Conservation (phyloP, 2,888 invertebrate genomes). For the Stictocephala bisonia region DNA sequence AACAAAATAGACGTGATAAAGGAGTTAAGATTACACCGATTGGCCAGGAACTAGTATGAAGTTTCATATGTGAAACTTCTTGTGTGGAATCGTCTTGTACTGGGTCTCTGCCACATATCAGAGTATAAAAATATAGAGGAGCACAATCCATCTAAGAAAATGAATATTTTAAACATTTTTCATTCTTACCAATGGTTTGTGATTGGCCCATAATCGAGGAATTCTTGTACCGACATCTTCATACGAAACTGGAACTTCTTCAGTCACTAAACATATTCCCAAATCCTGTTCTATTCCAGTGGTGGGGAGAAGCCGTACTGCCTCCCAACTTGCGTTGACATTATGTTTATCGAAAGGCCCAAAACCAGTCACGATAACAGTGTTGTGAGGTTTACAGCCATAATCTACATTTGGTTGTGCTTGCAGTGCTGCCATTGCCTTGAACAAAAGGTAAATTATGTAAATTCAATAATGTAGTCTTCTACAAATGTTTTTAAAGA, state of each 20-base stretch:
- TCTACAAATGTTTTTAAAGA: no score
- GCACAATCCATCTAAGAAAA: background rate
- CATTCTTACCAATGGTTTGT: conserved; percentile 74
- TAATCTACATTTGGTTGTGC: background rate
- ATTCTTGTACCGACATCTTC: conserved; percentile 73
- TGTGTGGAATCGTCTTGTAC: no score
- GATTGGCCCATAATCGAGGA: conserved; percentile 75
- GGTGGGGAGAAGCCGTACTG: conserved; percentile 74
- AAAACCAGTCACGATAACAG: conserved; percentile 78
- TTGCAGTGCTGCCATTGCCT: background rate
- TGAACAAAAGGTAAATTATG: background rate
- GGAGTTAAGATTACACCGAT: no score
- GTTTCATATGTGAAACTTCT: no score
- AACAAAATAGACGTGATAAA: no score
- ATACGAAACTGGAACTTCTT: conserved; percentile 80
- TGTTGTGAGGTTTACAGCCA: conserved; percentile 45
- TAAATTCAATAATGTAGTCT: no score
- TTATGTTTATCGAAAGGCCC: conserved; percentile 79
- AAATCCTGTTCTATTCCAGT: conserved; percentile 68
- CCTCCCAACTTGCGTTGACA: conserved; percentile 87
- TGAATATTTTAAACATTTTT: background rate
- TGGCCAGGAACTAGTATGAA: no score
- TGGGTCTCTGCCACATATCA: conserved; percentile 3
- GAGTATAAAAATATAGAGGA: conserved; percentile 6
- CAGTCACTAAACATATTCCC: conserved; percentile 68